Base-by-base conservation (phyloP, 2,113 vertebrate genomes). In the Entomyzon cyanotis region DNA sequence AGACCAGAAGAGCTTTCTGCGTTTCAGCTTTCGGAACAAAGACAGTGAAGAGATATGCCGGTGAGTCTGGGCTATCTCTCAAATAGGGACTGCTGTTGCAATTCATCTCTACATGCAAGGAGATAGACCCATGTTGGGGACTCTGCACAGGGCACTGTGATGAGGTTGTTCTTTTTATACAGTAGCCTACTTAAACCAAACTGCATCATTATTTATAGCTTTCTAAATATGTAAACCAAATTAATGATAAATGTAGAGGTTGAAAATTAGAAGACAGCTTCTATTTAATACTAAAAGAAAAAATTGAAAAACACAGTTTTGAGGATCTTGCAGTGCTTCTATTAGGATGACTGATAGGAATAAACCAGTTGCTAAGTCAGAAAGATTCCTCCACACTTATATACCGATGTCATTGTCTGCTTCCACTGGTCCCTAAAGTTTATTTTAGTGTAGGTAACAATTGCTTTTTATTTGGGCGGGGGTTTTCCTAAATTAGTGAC, bases 91-190 rank as follows among this genome's bases (percentile, higher is more conserved):
- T 50, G 42, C 4, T 18, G 4, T 3, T 73, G 15, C n/a, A 73
- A 46, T 24, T 49, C 5, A 33, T 12, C 31, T 80, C 41, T 18
- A 14, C 7, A 7, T 13, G 8, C 17, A 58, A 37, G 28, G n/a
- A 65, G 15, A 67, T 15, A 42, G 0, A 52, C 5, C 8, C 23
- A 11, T 17, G 11, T 0, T 23, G 14, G 49, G 71, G 24, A 64
- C 28, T 19, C 10, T 0, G 15, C 25, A 46, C 5, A 14, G 15
- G 31, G 12, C 3, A 5, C 33, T 4, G 22, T 12, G 13, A 4
- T 5, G 1, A 7, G 23, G 3, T 3, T n/a, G 21, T 4, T 89
- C 18, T 31, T 79, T 44, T 47, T 44, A 37, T 31, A 47, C 1
- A 2, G 37, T 22, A 78, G 16, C 12, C 31, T 58, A 41, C 47